These are phyloP conservation scores for Elaeidobius kamerunicus DNA, from an alignment of 2,888 invertebrate species.

Conservation along the genomic window DNA sequence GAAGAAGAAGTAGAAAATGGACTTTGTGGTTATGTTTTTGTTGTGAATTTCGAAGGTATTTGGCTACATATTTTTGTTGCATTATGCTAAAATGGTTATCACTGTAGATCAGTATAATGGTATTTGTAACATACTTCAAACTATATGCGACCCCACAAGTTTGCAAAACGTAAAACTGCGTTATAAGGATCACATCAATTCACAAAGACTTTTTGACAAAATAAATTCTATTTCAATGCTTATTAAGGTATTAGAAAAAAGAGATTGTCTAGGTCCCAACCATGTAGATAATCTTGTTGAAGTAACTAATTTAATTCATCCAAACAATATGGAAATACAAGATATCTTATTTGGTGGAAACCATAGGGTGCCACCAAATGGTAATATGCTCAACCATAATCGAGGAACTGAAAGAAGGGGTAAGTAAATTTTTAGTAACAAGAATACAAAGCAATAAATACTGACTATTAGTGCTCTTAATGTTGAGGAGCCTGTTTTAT, in stretches of 20 bases:
- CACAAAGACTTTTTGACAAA: slow-evolving; percentile 33
- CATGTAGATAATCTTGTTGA: slow-evolving; percentile 31
- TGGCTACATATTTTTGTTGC: neutral
- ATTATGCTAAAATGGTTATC: neutral
- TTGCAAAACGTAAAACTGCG: slow-evolving; percentile 8
- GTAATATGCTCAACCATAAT: no score
- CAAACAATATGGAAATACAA: slow-evolving; percentile 3
- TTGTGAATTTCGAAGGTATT: no score
- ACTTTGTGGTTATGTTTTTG: no score
- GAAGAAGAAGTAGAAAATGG: no score
- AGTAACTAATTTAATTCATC: slow-evolving; percentile 25
- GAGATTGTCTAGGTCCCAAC: slow-evolving; percentile 35
- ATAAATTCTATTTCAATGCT: slow-evolving; percentile 33
- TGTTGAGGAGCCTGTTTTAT: no score
- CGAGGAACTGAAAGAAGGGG: no score
- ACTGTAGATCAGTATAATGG: slow-evolving; percentile 3
- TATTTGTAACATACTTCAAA: neutral
- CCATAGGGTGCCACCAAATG: no score
- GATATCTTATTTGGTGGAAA: neutral
- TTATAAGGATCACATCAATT: slow-evolving; percentile 34
- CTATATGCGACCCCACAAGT: neutral
- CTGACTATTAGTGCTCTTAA: no score
- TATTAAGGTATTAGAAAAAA: slow-evolving; percentile 38
- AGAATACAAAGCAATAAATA: no score
- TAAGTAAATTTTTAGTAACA: no score